Conservation (phyloP, 2,888 invertebrate genomes). For the Cryptocheilus praepositus region DNA sequence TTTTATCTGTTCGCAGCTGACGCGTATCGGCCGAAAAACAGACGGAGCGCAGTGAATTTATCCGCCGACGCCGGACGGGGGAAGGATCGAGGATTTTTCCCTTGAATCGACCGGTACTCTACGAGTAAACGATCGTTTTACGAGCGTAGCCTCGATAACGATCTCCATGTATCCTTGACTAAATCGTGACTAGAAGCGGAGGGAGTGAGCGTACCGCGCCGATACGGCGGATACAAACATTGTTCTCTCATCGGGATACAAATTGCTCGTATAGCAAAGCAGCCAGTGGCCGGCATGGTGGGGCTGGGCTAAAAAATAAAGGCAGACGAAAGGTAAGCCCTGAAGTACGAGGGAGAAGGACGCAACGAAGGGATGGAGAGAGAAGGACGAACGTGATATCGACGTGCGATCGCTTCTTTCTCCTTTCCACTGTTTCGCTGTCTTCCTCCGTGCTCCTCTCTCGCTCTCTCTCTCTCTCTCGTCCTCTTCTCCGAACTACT, state of each 20-base stretch:
- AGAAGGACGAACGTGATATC: background rate
- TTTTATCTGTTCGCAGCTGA: too few relatives aligned
- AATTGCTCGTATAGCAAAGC: constrained; percentile 60
- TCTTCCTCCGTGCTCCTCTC: too few relatives aligned
- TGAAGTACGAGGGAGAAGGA: constrained; percentile 7
- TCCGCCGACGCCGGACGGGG: background rate
- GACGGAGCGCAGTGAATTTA: too few relatives aligned
- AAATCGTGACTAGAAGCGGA: constrained; percentile 73
- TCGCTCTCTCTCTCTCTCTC: constrained; percentile 18
- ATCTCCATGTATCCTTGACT: constrained; percentile 72
- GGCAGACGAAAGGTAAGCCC: constrained; percentile 8
- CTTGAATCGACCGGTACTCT: constrained; percentile 26
- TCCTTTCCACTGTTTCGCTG: constrained; percentile 13
- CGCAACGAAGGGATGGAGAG: constrained; percentile 35
- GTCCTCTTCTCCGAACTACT: constrained; percentile 1
- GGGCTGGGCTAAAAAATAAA: constrained; percentile 27
- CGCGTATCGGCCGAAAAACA: too few relatives aligned
- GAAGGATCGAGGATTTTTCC: background rate
- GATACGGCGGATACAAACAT: constrained; percentile 60
- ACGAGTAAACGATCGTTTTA: constrained; percentile 68
- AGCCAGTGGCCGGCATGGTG: constrained; percentile 22
- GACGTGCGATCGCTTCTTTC: background rate
- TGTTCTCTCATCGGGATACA: constrained; percentile 69
- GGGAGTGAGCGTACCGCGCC: constrained; percentile 50
- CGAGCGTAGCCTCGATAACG: constrained; percentile 71